phyloP scores from a whole-genome alignment of 2,797 vertebrate species.

The Oreortyx pictus region DNA sequence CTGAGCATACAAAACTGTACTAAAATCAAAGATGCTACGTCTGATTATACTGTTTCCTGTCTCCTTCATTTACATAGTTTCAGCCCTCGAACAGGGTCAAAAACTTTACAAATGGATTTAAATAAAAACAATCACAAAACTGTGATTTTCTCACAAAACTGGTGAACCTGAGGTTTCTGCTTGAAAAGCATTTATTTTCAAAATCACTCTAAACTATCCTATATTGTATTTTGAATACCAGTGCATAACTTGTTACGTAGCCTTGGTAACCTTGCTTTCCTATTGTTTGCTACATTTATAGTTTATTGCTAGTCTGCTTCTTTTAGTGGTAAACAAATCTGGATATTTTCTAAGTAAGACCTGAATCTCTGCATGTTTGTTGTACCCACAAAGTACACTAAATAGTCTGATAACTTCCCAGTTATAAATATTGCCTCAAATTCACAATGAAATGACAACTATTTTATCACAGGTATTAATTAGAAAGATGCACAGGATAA shows the following conservation, averaged over 20 bases:
- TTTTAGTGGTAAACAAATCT: conserved; percentile 3
- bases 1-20: background rate
- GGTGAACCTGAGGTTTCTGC: background rate
- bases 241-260: background rate
- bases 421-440: background rate
- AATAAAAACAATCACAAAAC: background rate
- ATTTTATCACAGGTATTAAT: background rate
- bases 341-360: background rate
- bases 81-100: background rate
- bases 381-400: background rate
- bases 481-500: background rate
- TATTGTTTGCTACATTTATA: background rate
- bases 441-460: conserved; percentile 16
- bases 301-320: background rate
- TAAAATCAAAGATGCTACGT: background rate
- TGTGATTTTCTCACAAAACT: background rate
- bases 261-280: background rate
- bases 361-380: background rate
- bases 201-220: background rate
- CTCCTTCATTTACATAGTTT: background rate
- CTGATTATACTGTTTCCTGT: background rate
- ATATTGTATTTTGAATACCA: background rate
- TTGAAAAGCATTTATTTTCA: background rate
- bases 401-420: background rate
- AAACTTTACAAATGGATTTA: background rate